Evolutionary conservation across 2,113 vertebrate genomes (phyloP), one percentile per base, ranked within the genome.

Genomic region (Pholis gunnellus): DNA sequence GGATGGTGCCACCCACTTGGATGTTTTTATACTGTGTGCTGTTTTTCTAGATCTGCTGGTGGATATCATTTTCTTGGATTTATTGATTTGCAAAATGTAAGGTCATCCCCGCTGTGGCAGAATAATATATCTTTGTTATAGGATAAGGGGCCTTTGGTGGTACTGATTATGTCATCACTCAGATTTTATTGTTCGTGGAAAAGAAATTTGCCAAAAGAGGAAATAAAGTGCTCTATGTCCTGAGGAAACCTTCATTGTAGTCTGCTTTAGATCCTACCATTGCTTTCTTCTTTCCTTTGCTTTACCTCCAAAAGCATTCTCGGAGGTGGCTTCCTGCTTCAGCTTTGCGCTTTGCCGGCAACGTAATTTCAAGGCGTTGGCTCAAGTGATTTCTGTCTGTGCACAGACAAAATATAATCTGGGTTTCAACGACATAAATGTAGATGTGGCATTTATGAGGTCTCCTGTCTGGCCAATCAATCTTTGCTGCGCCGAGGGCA

Each of bases 391-490:
- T 74, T 81, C 74, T 82, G 72, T 90, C 81, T 86, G 72, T 83
- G 72, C 84, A 79, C 64, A 75, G 48, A 75, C 52, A 72, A 70
- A 75, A 66, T 73, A 66, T 40, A 79, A 87, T 75, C 68, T 89
- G 61, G 69, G 74, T 86, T 67, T 88, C 64, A 50, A 54, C 17
- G 61, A 88, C 94, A 94, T 95, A 94, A 94, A 95, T 92, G 92
- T 93, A 88, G 85, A 81, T 18, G 78, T 87, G 85, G 50, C 91
- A 89, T 94, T 94, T 93, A 93, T 93, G 90, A 90, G 75, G 74
- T 86, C 79, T 79, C 48, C 73, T 90, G 79, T 87, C 81, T 72
- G 79, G 73, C 78, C 93, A 64, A 77, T 81, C 27, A 86, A 94
- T 93, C 91, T 95, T 93, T 93, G 94, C 88, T 31, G 52, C 91